Evolutionary conservation across 2,888 invertebrate genomes (phyloP).

Genomic region (Diarsia brunnea): DNA sequence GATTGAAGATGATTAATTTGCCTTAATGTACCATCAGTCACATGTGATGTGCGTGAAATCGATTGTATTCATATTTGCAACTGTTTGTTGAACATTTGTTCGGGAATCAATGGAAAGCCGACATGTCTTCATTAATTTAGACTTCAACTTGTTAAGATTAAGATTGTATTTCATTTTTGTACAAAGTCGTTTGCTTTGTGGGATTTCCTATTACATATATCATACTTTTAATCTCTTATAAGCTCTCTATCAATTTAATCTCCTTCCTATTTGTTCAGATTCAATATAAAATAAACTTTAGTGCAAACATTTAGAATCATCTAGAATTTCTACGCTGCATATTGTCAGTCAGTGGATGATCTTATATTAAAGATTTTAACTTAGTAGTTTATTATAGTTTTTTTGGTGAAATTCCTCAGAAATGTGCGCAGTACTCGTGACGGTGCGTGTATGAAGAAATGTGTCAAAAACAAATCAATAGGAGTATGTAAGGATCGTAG

Average conservation of each 20-base stretch:
- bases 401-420: no score
- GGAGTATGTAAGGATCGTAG: no score
- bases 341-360: not conserved
- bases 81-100: slow-evolving; percentile 25
- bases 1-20: slow-evolving; percentile 64
- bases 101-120: not conserved
- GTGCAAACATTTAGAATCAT: not conserved
- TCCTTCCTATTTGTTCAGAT: not conserved
- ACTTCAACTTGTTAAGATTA: not conserved
- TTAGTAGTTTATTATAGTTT: no score
- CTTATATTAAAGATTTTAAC: not conserved
- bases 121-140: slow-evolving; percentile 17
- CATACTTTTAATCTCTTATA: no score
- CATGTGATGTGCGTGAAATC: slow-evolving; percentile 52
- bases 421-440: no score
- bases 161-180: not conserved
- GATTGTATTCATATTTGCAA: slow-evolving; percentile 41
- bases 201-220: not conserved
- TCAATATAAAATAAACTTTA: not conserved
- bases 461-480: no score
- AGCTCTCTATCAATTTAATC: not conserved
- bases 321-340: not conserved
- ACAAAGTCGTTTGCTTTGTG: not conserved
- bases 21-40: slow-evolving; percentile 44
- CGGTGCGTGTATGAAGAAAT: no score